Evolutionary conservation across 2,113 vertebrate species (phyloP).

Genomic region (Tachuris rubrigastra): DNA sequence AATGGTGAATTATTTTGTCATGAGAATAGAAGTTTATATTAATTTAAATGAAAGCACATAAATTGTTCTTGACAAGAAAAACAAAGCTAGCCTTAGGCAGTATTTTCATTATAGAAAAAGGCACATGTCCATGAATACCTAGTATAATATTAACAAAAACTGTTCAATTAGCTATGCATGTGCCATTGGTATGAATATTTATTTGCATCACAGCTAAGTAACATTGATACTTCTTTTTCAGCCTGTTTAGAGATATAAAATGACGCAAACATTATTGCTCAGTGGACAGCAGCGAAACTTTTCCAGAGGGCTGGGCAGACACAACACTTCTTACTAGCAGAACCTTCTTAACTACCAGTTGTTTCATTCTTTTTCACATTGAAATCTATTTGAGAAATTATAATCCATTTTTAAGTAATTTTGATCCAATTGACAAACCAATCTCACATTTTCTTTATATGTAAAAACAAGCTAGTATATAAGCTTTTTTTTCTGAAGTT

Average conservation of each 20-base stretch:
- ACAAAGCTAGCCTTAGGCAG: conserved; percentile 81
- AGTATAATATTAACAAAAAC: conserved; percentile 86
- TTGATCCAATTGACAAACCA: neutral
- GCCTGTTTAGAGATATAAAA: conserved; percentile 62
- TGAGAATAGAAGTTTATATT: conserved; percentile 80
- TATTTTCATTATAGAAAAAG: conserved; percentile 85
- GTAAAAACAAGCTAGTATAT: neutral
- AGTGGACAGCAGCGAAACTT: conserved; percentile 41
- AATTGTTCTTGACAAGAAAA: conserved; percentile 84
- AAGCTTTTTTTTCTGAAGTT: neutral
- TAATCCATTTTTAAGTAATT: neutral
- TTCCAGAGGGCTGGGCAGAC: neutral
- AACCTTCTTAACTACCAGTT: neutral
- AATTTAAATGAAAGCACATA: conserved; percentile 82
- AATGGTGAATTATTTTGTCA: conserved; percentile 80
- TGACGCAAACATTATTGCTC: conserved; percentile 53
- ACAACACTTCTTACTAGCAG: neutral
- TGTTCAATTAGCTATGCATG: conserved; percentile 82
- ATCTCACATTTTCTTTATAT: neutral
- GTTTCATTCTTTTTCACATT: neutral
- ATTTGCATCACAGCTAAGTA: conserved; percentile 71
- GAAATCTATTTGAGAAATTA: neutral
- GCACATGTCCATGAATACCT: conserved; percentile 84
- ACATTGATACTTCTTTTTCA: conserved; percentile 68
- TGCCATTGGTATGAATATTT: conserved; percentile 82